A percentile compares a stretch with the other conserved stretches of the same genome.
phyloP scores from a whole-genome alignment of 2,797 vertebrate species.

The Mareca strepera region DNA sequence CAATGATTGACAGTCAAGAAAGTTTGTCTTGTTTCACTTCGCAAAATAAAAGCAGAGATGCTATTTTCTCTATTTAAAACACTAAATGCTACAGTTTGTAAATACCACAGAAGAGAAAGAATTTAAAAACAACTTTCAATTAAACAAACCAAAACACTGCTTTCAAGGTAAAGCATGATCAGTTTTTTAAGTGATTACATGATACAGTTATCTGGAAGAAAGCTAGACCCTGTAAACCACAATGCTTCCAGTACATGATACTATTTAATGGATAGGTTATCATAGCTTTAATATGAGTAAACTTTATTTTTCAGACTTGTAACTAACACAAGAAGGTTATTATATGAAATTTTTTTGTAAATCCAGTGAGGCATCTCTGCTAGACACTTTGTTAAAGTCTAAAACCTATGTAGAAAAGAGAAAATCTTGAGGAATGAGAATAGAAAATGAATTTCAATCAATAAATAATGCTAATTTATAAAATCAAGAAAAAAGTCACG shows the following conservation, averaged over 20 bases:
- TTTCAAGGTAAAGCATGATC: background rate
- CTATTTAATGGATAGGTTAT: background rate
- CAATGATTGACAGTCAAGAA: background rate
- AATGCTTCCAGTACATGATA: background rate
- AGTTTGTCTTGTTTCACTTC: background rate
- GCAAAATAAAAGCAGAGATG: background rate
- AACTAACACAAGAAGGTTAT: background rate
- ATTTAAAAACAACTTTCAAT: background rate
- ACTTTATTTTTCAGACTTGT: background rate
- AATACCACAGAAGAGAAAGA: background rate
- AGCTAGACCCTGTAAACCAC: background rate
- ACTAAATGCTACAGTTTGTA: background rate
- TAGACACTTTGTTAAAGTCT: background rate
- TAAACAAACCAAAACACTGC: background rate
- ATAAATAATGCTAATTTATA: background rate
- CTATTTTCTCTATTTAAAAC: background rate
- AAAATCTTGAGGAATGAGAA: background rate
- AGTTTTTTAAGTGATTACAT: background rate
- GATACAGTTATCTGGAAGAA: background rate
- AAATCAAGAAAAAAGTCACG: background rate
- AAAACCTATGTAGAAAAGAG: background rate
- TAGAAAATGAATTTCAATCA: background rate
- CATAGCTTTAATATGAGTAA: background rate
- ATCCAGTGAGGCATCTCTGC: background rate
- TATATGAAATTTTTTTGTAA: background rate